Conservation (phyloP, 2,113 vertebrate genomes). For the Danionella cerebrum region DNA sequence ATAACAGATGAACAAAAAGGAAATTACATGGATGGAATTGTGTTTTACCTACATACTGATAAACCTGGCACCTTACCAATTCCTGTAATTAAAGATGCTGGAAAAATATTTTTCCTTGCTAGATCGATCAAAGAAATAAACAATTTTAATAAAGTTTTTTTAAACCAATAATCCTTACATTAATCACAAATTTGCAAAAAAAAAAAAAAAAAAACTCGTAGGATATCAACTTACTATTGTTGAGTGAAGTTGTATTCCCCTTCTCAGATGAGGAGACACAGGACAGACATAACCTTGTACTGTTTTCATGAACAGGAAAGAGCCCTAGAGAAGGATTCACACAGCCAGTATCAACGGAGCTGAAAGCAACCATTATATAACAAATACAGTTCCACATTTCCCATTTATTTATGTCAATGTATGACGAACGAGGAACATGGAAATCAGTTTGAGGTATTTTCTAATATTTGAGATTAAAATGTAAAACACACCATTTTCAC, state of each 20-base stretch:
- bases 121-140: background rate
- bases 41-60: too few relatives aligned
- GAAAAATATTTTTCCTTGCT: conserved; percentile 55
- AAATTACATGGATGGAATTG: background rate
- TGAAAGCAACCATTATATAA: background rate
- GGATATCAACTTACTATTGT: conserved; percentile 64
- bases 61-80: conserved; percentile 56
- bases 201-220: too few relatives aligned
- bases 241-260: conserved; percentile 70
- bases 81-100: conserved; percentile 53
- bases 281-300: conserved; percentile 69
- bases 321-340: conserved; percentile 64
- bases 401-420: too few relatives aligned
- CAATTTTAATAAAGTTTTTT: background rate
- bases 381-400: background rate
- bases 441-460: too few relatives aligned
- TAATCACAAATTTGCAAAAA: too few relatives aligned
- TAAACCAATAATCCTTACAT: too few relatives aligned
- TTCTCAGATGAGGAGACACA: conserved; percentile 67
- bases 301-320: conserved; percentile 71
- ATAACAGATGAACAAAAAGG: background rate
- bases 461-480: background rate
- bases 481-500: conserved; percentile 51
- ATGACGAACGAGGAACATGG: too few relatives aligned
- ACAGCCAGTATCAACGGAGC: background rate